These are phyloP conservation scores for Idaea biselata DNA, from an alignment of 2,888 invertebrate species.

Conservation along the genomic window DNA sequence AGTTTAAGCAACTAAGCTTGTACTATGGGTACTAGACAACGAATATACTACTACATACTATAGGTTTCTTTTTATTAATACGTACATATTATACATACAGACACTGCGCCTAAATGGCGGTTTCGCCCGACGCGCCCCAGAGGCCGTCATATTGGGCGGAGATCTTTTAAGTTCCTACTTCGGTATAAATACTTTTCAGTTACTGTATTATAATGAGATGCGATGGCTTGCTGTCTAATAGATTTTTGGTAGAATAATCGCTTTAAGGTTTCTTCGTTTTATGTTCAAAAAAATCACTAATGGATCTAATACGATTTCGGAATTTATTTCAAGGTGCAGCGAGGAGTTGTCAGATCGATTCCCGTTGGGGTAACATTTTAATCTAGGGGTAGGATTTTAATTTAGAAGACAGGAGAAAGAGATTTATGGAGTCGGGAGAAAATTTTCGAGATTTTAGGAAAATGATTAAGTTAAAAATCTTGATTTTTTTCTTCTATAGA, in stretches of 20 bases:
- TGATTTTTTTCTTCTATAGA: too few species aligned
- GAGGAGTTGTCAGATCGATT: neutral
- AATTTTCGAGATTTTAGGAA: too few species aligned
- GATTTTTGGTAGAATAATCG: neutral
- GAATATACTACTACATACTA: too few species aligned
- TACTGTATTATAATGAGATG: neutral
- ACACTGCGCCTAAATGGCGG: too few species aligned
- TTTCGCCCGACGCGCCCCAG: too few species aligned
- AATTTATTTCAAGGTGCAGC: neutral
- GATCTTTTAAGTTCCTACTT: neutral
- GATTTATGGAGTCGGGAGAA: too few species aligned
- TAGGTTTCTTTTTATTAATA: too few species aligned
- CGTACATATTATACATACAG: too few species aligned
- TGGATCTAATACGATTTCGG: neutral
- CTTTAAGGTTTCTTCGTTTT: neutral
- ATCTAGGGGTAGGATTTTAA: neutral
- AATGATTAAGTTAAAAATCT: too few species aligned
- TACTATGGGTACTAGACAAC: too few species aligned
- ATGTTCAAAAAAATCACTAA: neutral
- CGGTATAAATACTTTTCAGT: neutral
- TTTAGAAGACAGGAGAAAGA: neutral
- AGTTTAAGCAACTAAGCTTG: too few species aligned
- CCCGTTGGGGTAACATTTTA: neutral
- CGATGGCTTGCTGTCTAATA: neutral
- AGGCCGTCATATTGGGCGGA: constrained; percentile 8